Conservation (phyloP, 2,888 invertebrate genomes). For the Macrosoma leucophasiata region DNA sequence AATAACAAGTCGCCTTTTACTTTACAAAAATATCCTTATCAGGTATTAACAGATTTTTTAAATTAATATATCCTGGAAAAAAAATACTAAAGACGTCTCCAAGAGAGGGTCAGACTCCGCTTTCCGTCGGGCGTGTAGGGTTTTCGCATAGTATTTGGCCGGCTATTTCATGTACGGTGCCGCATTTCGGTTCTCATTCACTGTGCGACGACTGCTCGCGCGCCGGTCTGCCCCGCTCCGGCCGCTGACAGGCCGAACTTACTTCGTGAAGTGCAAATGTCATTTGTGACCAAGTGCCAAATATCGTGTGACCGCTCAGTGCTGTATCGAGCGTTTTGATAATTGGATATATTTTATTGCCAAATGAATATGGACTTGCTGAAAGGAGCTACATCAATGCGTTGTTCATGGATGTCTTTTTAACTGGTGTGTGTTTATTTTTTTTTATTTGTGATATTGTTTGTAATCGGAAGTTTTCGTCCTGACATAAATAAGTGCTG, state of each 20-base stretch:
- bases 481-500: conserved; percentile 1
- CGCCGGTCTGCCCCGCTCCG: conserved; percentile 58
- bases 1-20: too few species aligned
- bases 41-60: too few species aligned
- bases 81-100: conserved; percentile 49
- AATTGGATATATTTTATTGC: conserved; percentile 46
- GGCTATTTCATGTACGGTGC: conserved; percentile 73
- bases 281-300: conserved; percentile 42
- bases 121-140: conserved; percentile 61
- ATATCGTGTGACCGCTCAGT: too few species aligned
- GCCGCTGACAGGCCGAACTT: conserved; percentile 34
- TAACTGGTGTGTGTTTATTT: conserved; percentile 66
- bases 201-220: conserved; percentile 70
- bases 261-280: conserved; percentile 36
- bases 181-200: conserved; percentile 75
- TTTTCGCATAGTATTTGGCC: conserved; percentile 71
- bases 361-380: conserved; percentile 72
- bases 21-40: too few species aligned
- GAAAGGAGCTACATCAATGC: conserved; percentile 69
- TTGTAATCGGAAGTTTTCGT: conserved; percentile 4
- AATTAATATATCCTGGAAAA: too few species aligned
- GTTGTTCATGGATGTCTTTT: conserved; percentile 75
- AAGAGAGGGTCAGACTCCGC: conserved; percentile 46
- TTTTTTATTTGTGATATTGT: conserved; percentile 25
- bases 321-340: conserved; percentile 37